Base-by-base conservation (phyloP, 2,888 invertebrate genomes). In the Drosophila antonietae region DNA sequence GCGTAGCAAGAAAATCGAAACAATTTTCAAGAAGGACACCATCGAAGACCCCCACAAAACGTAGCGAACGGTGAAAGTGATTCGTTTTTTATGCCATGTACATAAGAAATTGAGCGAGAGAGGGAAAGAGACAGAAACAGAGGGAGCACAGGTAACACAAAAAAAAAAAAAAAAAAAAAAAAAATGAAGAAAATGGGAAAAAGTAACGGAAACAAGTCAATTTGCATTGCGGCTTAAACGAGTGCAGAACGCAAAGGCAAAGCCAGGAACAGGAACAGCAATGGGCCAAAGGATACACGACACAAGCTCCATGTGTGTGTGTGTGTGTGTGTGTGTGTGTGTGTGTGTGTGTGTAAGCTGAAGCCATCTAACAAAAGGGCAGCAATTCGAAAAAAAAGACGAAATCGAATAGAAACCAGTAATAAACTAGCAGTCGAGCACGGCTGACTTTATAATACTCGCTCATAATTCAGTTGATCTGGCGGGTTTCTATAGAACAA, bases 201-300 rank as follows among this genome's bases (percentile, higher is more conserved):
- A 65, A 78, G 64, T 53, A 79, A 73, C 78, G 85, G 85, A 85
- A 85, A 84, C 89, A 89, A 89, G 88, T 85, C 85, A 85, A 85
- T 85, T 85, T 85, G 88, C 85, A 89, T 78, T 89, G 89, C 83
- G 84, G 89, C 88, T 85, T 88, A 89, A 81, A 68, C 73, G 85
- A 80, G 53, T 71, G 66, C 66, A 66, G 67, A 75, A 55, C 64
- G 44, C 72, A 65, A 72, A 63, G 51, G 64, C 68, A 60, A 44
- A 71, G 52, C 47, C 53, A 65, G 64, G 41, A 75, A 67, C 72
- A 76, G 65, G n/a, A 81, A 63, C 47, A 53, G 53, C 37, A 74
- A 49, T 57, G 60, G 63, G 63, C 80, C 63, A 78, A 78, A 74
- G 63, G 67, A 78, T 59, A 73, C 59, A 73, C 62, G 75, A 62